Percentiles rank a stretch among this genome's conserved stretches.
Conservation (phyloP, 2,797 vertebrate genomes). For the Rhinogobio ventralis region DNA sequence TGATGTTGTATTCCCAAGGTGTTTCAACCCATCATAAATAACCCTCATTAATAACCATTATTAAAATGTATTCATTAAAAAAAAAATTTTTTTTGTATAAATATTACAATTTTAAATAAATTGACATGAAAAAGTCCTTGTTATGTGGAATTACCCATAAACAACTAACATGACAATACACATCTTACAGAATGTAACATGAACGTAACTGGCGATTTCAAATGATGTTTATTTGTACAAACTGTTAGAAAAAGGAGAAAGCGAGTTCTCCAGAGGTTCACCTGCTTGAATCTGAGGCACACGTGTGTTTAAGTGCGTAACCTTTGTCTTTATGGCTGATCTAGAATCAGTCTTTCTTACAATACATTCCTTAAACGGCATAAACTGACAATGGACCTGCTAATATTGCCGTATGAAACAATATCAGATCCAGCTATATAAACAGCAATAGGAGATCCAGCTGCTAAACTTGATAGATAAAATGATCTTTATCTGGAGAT, state of each 20-base stretch:
- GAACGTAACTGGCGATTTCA: background rate
- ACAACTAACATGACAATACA: background rate
- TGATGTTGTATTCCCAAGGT: background rate
- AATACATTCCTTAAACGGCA: background rate
- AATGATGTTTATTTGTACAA: conserved; percentile 48
- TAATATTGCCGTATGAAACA: conserved; percentile 5
- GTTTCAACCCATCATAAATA: background rate
- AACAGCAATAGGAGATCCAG: background rate
- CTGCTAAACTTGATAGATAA: background rate
- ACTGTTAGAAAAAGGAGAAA: conserved; percentile 11
- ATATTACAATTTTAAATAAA: background rate
- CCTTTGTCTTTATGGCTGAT: background rate
- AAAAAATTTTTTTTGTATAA: no score
- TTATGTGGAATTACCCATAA: background rate
- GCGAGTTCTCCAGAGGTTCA: background rate
- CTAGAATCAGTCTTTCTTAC: conserved; percentile 15
- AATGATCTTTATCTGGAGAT: background rate
- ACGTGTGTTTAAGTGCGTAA: background rate
- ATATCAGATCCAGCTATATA: background rate
- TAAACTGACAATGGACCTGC: background rate
- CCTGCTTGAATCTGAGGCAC: conserved; percentile 30
- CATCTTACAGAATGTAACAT: background rate
- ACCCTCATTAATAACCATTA: background rate
- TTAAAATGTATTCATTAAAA: background rate
- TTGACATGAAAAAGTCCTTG: background rate